Conservation (phyloP, 2,797 vertebrate genomes). For the Mycteria americana region DNA sequence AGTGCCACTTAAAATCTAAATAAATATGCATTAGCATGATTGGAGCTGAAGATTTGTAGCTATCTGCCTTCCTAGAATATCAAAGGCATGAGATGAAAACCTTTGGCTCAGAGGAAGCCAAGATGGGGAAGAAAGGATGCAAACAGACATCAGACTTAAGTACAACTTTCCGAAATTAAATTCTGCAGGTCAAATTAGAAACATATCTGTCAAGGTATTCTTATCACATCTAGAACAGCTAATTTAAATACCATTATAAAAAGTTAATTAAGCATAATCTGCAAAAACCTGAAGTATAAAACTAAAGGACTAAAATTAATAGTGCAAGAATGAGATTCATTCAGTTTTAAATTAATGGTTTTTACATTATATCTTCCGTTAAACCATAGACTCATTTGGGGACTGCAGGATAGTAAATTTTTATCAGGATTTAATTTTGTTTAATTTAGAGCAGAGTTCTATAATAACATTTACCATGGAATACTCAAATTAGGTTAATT, state of each 20-base stretch:
- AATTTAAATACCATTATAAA: conserved; percentile 54
- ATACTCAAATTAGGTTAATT: conserved; percentile 58
- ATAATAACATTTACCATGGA: conserved; percentile 33
- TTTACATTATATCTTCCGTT: conserved; percentile 5
- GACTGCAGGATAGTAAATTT: conserved; percentile 40
- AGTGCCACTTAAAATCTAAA: neutral
- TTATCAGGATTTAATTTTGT: conserved; percentile 62
- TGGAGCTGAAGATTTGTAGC: neutral
- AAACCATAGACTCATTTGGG: neutral
- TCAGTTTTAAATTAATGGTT: conserved; percentile 37
- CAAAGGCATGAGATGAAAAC: neutral
- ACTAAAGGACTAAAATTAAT: conserved; percentile 54
- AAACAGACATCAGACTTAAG: neutral
- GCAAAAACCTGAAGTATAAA: conserved; percentile 41
- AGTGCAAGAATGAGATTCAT: conserved; percentile 40
- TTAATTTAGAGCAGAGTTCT: conserved; percentile 56
- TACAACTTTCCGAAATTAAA: neutral
- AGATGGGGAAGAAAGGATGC: neutral
- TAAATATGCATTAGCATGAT: neutral
- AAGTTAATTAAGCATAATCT: conserved; percentile 66
- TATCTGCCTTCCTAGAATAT: neutral
- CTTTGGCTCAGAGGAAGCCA: neutral
- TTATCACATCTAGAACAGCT: conserved; percentile 16
- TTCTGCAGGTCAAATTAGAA: conserved; percentile 38
- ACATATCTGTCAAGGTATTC: conserved; percentile 1